These are phyloP conservation scores for Myotis vivesi DNA, from an alignment of 2,797 vertebrate genomes.

Conservation along the genomic window DNA sequence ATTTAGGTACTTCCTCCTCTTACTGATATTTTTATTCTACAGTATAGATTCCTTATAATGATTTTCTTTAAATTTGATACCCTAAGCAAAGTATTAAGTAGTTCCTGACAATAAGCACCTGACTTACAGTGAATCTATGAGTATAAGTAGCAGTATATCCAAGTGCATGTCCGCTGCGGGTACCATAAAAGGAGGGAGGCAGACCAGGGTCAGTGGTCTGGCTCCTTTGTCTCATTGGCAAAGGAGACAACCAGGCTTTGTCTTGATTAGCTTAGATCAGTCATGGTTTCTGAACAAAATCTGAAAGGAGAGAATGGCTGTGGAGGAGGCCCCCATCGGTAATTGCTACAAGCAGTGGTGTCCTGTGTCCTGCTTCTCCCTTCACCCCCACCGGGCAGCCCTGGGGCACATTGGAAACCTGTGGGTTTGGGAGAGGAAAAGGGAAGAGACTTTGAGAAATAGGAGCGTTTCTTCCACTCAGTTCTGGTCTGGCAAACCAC, in stretches of 20 bases:
- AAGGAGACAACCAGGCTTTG: neutral
- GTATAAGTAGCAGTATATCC: neutral
- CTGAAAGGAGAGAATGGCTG: neutral
- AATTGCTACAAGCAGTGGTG: neutral
- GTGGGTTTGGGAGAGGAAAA: neutral
- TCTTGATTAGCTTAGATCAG: neutral
- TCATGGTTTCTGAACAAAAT: neutral
- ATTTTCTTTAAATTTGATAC: conserved; percentile 19
- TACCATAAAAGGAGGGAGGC: neutral
- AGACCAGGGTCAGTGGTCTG: neutral
- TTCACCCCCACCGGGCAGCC: neutral
- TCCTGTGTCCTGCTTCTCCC: neutral
- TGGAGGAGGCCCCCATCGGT: neutral
- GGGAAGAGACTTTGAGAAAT: neutral
- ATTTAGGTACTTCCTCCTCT: neutral
- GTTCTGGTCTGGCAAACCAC: neutral
- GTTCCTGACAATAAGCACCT: neutral
- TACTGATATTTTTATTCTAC: neutral
- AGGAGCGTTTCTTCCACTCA: neutral
- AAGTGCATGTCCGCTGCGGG: neutral
- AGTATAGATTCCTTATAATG: neutral
- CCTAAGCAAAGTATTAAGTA: neutral
- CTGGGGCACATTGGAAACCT: neutral
- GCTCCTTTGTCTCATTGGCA: neutral
- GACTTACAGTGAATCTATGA: neutral